Evolutionary conservation across 2,888 invertebrate species (phyloP).

Genomic region (Camptogramma bilineatum): DNA sequence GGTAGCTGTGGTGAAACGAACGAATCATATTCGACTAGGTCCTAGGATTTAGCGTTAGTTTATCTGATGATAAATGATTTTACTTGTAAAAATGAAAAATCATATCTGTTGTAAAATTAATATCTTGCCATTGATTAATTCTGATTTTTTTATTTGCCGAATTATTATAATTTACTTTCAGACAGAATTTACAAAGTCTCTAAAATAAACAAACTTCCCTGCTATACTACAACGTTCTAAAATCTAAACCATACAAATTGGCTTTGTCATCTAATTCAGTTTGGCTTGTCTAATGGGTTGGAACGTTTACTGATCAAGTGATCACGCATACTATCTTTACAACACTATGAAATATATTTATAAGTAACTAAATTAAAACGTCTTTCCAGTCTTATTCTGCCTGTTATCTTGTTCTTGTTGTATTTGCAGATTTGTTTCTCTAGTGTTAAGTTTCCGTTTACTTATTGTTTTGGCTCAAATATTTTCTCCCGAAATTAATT

Average conservation of each 20-base stretch:
- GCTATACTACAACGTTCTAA: no score
- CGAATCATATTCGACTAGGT: slow-evolving; percentile 42
- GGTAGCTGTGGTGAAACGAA: slow-evolving; percentile 43
- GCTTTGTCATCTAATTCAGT: no score
- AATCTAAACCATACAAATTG: no score
- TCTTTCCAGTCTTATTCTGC: slow-evolving; percentile 14
- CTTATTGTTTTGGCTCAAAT: slow-evolving; percentile 18
- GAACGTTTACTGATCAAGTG: no score
- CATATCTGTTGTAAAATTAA: slow-evolving; percentile 3
- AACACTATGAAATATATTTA: no score
- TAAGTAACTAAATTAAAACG: background rate
- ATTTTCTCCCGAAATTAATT: background rate
- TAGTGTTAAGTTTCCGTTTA: slow-evolving; percentile 24
- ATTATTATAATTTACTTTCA: background rate
- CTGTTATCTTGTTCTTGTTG: slow-evolving; percentile 33
- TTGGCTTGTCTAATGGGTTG: no score
- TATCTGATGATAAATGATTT: slow-evolving; percentile 16
- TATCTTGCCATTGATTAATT: slow-evolving; percentile 22
- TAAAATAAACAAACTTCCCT: background rate
- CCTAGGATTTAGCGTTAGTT: slow-evolving; percentile 23
- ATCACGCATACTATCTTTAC: no score
- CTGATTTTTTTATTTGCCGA: background rate
- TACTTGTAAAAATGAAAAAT: slow-evolving; percentile 9
- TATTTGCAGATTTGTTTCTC: slow-evolving; percentile 28
- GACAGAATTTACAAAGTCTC: background rate